Conservation (phyloP, 2,888 invertebrate genomes). For the Meloe dianella region DNA sequence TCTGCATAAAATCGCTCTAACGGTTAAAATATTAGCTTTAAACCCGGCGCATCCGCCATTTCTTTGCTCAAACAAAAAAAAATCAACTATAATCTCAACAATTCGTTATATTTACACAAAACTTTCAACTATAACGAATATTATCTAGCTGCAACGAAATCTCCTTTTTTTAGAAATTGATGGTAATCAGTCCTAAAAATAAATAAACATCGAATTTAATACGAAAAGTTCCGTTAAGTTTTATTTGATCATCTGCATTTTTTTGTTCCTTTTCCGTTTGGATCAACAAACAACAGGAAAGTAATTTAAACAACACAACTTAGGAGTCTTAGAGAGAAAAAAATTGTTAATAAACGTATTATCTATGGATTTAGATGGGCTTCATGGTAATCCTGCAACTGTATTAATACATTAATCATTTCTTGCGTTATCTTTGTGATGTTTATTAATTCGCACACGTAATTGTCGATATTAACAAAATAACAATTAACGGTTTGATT, state of each 20-base stretch:
- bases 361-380: background rate
- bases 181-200: background rate
- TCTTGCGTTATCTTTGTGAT: background rate
- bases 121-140: too few species aligned
- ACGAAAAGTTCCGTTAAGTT: background rate
- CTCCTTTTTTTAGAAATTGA: too few species aligned
- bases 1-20: too few species aligned
- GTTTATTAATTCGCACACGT: too few species aligned
- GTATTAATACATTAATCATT: background rate
- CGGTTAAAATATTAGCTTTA: too few species aligned
- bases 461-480: background rate
- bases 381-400: background rate
- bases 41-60: conserved; percentile 6
- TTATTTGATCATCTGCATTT: background rate
- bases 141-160: too few species aligned
- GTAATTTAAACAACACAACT: background rate
- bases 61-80: background rate
- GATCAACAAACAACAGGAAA: background rate
- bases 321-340: background rate
- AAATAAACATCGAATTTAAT: background rate
- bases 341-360: background rate
- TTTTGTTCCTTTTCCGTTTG: background rate
- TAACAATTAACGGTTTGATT: background rate
- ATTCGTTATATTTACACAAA: too few species aligned
- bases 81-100: too few species aligned